These are phyloP conservation scores for Sebastes elongatus DNA, from an alignment of 2,797 vertebrate genomes.

Conservation along the genomic window DNA sequence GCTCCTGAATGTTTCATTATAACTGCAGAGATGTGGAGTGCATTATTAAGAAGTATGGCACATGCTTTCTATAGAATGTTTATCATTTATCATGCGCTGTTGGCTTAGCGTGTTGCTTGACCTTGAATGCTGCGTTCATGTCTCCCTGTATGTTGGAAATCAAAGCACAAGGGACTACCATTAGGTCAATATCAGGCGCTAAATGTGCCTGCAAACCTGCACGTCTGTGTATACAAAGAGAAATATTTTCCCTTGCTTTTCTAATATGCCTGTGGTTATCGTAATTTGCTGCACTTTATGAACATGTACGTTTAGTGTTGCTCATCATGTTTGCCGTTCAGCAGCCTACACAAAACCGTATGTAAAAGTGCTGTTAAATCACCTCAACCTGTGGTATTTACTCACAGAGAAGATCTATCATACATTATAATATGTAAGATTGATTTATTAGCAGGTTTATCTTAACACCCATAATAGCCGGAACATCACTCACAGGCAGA, in stretches of 20 bases:
- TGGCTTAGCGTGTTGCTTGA: constrained; percentile 28
- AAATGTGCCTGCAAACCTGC: constrained; percentile 8
- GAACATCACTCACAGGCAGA: constrained; percentile 52
- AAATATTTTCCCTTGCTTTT: constrained; percentile 24
- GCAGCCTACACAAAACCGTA: constrained; percentile 32
- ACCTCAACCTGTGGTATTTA: constrained; percentile 35
- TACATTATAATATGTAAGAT: constrained; percentile 28
- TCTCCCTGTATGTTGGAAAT: constrained; percentile 19
- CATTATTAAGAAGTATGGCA: constrained; percentile 63
- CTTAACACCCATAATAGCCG: constrained; percentile 35
- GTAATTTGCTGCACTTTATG: constrained; percentile 19
- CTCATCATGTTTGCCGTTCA: constrained; percentile 31
- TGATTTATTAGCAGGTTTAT: constrained; percentile 55
- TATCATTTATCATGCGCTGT: constrained; percentile 57
- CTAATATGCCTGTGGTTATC: constrained; percentile 22
- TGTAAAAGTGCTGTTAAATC: constrained; percentile 30
- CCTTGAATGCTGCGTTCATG: constrained; percentile 56
- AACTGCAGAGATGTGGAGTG: constrained; percentile 51
- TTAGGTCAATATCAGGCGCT: constrained; percentile 30
- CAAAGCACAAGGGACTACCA: constrained; percentile 34
- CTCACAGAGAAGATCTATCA: constrained; percentile 10
- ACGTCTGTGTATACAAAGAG: constrained; percentile 30
- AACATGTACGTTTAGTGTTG: constrained; percentile 8
- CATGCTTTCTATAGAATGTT: constrained; percentile 44
- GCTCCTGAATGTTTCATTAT: constrained; percentile 73